These are phyloP conservation scores for Microcebus griseorufus DNA, from an alignment of 2,113 vertebrate genomes.

Conservation along the genomic window DNA sequence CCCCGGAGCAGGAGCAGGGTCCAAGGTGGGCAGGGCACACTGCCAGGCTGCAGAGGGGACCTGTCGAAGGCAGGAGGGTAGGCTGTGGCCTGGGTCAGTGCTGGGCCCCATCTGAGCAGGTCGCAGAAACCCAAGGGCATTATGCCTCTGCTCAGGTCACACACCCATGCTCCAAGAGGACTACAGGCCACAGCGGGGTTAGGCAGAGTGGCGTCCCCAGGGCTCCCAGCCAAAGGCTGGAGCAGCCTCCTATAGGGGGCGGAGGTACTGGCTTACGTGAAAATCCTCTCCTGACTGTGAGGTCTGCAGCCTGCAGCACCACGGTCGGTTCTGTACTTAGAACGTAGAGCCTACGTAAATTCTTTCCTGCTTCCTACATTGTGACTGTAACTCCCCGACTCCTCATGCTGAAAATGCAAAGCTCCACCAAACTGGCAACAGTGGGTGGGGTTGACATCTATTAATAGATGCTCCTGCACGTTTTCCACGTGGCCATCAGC, in stretches of 20 bases:
- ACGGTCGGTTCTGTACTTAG: not conserved
- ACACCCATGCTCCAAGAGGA: rapidly evolving
- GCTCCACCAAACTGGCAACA: not conserved
- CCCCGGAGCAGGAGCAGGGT: not conserved
- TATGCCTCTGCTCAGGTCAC: not conserved
- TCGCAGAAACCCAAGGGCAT: not conserved
- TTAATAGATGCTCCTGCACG: not conserved
- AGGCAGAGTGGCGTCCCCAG: not conserved
- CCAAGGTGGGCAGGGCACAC: not conserved
- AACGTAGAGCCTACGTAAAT: not conserved
- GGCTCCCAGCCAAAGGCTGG: not conserved
- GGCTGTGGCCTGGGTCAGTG: not conserved
- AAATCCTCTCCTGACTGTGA: not conserved
- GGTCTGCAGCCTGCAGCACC: not conserved
- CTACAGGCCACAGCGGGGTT: not conserved
- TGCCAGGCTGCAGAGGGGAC: not conserved
- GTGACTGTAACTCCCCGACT: not conserved
- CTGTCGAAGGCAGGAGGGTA: not conserved
- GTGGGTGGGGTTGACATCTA: too few species aligned
- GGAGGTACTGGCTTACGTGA: too few species aligned
- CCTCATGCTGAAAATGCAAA: not conserved
- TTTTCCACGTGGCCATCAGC: not conserved
- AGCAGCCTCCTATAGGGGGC: not conserved
- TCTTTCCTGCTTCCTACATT: not conserved
- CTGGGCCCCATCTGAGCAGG: not conserved